Evolutionary conservation across 2,888 invertebrate species (phyloP).

Genomic region (Sphaeridia pumilis): DNA sequence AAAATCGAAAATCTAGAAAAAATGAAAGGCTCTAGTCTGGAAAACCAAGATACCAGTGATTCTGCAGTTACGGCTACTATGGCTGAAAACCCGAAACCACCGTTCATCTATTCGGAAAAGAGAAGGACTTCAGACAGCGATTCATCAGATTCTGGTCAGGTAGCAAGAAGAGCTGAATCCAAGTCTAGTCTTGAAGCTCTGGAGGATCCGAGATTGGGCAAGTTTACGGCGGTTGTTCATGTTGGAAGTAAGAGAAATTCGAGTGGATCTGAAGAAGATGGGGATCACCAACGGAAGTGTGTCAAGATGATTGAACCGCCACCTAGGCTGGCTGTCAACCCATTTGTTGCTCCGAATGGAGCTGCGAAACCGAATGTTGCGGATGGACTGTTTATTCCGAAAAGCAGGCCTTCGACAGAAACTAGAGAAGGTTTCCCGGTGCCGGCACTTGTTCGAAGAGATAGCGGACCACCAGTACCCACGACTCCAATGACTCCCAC

Average conservation of each 20-base stretch:
- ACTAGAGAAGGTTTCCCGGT: too few relatives aligned
- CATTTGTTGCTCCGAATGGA: neutral
- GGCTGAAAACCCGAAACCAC: neutral
- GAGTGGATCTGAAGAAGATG: neutral
- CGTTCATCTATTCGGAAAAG: neutral
- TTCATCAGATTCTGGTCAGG: neutral
- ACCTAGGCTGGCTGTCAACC: too few relatives aligned
- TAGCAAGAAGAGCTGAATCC: neutral
- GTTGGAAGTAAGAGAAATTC: neutral
- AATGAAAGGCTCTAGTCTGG: slow-evolving; percentile 1
- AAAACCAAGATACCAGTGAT: neutral
- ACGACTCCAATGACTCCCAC: too few relatives aligned
- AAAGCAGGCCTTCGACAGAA: too few relatives aligned
- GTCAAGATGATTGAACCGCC: neutral
- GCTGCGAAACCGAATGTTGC: neutral
- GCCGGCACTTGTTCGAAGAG: too few relatives aligned
- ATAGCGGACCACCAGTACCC: too few relatives aligned
- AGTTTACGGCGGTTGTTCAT: neutral
- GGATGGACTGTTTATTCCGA: slow-evolving; percentile 13
- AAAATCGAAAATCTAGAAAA: too few relatives aligned
- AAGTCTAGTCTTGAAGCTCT: neutral
- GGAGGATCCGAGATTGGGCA: neutral
- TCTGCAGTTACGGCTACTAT: neutral
- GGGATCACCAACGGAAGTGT: neutral
- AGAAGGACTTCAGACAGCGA: neutral